Evolutionary conservation across 2,888 invertebrate genomes (phyloP), one percentile per base, ranked within the genome.

Genomic region (Spodoptera exigua): DNA sequence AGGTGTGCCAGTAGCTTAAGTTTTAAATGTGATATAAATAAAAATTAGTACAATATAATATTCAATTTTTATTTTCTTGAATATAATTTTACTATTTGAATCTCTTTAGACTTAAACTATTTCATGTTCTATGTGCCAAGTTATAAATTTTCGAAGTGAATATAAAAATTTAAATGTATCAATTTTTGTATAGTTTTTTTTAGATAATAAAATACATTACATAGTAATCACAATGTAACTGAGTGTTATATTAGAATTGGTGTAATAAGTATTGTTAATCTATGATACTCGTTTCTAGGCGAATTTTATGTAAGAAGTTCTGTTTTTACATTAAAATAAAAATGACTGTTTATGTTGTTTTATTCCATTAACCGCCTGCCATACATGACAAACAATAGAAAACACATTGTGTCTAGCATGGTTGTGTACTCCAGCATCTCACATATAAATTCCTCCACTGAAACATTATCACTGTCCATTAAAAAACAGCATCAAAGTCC

Each of bases 311-410:
- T 89, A 90, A 87, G 80, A 89, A 82, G 80, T 90, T 92, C 80
- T 89, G 92, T 90, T 92, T 93, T 89, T 92, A 91, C 87, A 91
- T 84, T 89, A 90, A 91, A 93, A 88, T 87, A 84, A 88, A 83
- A 87, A 82, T 89, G 85, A 89, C 86, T 91, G 91, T 92, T 92
- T 66, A 48, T 73, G 71, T 75, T 76, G 73, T 88, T 86, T 84
- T 77, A 79, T 82, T 85, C 56, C 27, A 13, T 7, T 2, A n/a
- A n/a, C n/a, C n/a, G n/a, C n/a, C n/a, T n/a, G n/a, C n/a, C n/a
- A n/a, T n/a, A n/a, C n/a, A n/a, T n/a, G n/a, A n/a, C n/a, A n/a
- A n/a, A n/a, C n/a, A n/a, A n/a, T n/a, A n/a, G n/a, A n/a, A n/a
- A n/a, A n/a, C n/a, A n/a, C n/a, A n/a, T n/a, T n/a, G n/a, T n/a